phyloP scores from a whole-genome alignment of 2,113 vertebrate species.

The Neogobius melanostomus region DNA sequence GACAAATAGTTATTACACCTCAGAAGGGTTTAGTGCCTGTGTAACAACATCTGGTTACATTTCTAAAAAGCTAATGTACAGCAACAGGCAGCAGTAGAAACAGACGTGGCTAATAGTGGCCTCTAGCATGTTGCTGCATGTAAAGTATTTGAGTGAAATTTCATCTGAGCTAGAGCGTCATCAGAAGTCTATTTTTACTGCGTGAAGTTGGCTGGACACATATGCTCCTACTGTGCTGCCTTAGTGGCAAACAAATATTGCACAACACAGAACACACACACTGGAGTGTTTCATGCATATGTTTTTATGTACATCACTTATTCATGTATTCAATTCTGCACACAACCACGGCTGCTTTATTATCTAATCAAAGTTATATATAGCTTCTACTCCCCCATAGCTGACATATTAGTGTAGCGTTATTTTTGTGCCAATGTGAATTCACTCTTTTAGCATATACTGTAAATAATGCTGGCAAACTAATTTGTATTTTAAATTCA shows the following conservation, averaged over 20 bases:
- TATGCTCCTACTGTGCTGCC: conserved; percentile 16
- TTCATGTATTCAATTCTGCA: background rate
- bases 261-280: conserved; percentile 34
- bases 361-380: background rate
- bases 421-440: background rate
- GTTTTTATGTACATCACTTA: conserved; percentile 12
- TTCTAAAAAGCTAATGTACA: conserved; percentile 33
- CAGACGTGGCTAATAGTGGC: conserved; percentile 50
- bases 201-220: conserved; percentile 30
- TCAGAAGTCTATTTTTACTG: conserved; percentile 78
- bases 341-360: conserved; percentile 6
- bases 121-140: conserved; percentile 66
- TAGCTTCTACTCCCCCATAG: background rate
- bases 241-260: conserved; percentile 40
- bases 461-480: too few species aligned
- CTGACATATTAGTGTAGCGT: background rate
- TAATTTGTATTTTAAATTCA: background rate
- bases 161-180: conserved; percentile 64
- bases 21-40: conserved; percentile 20
- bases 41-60: conserved; percentile 55
- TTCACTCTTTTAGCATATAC: too few species aligned
- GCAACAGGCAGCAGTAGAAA: conserved; percentile 25
- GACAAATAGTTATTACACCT: background rate
- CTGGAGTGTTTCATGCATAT: background rate
- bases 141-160: conserved; percentile 72